Conservation (phyloP, 2,888 invertebrate genomes). For the Chorisops tibialis region DNA sequence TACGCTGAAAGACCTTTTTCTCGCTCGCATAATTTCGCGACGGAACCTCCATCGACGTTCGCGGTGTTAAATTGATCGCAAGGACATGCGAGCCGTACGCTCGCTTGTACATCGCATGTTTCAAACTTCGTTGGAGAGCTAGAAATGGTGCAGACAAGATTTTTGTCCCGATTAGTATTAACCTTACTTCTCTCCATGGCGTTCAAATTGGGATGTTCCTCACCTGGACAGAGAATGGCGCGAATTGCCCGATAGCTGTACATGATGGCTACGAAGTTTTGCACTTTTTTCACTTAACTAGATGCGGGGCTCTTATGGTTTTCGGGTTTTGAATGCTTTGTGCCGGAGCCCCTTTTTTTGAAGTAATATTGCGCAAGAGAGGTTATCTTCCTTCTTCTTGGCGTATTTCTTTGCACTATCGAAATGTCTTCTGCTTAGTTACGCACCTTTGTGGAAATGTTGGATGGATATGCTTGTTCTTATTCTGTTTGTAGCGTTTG, state of each 20-base stretch:
- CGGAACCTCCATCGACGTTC: conserved; percentile 1
- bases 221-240: conserved; percentile 12
- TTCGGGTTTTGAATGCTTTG: too few relatives aligned
- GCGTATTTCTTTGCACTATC: too few relatives aligned
- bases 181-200: conserved; percentile 1
- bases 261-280: neutral
- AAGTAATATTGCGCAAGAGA: too few relatives aligned
- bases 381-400: too few relatives aligned
- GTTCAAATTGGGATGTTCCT: neutral
- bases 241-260: conserved; percentile 17
- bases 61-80: conserved; percentile 4
- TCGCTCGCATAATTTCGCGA: conserved; percentile 59
- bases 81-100: neutral
- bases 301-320: neutral
- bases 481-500: too few relatives aligned
- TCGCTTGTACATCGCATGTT: conserved; percentile 4
- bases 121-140: conserved; percentile 11
- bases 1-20: conserved; percentile 74
- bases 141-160: neutral
- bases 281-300: neutral
- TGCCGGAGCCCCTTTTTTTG: too few relatives aligned
- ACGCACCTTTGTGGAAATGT: too few relatives aligned
- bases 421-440: too few relatives aligned
- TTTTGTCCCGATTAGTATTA: neutral
- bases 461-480: too few relatives aligned